These are phyloP conservation scores for Tadarida brasiliensis DNA, from an alignment of 2,797 vertebrate species.

Conservation along the genomic window DNA sequence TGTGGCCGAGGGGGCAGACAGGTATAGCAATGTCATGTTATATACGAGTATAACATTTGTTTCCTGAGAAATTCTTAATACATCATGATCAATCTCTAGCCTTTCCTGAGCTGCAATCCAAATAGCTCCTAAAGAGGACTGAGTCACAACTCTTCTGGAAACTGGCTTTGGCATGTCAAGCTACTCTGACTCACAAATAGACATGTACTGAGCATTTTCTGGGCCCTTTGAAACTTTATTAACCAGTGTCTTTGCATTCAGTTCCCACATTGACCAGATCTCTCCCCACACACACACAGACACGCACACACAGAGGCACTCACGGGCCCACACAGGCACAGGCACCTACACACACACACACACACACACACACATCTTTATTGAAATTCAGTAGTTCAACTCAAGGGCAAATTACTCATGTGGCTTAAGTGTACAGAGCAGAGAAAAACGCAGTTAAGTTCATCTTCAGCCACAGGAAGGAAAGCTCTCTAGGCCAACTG, in stretches of 20 bases:
- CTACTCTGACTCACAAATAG: neutral
- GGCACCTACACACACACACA: too few species aligned
- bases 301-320: neutral
- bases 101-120: neutral
- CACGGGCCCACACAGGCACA: neutral
- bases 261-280: neutral
- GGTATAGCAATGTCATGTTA: neutral
- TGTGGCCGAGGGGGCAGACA: neutral
- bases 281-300: neutral
- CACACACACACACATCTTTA: neutral
- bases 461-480: slow-evolving; percentile 24
- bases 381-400: slow-evolving; percentile 57
- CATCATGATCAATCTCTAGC: neutral
- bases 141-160: neutral
- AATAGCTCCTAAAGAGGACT: neutral
- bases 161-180: neutral
- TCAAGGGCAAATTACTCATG: slow-evolving; percentile 52
- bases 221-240: neutral
- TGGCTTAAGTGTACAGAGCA: slow-evolving; percentile 14
- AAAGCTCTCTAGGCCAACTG: neutral
- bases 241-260: neutral
- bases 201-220: neutral
- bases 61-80: neutral
- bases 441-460: neutral
- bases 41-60: neutral